Evolutionary conservation across 2,888 invertebrate genomes (phyloP), one percentile per base, ranked within the genome.

Genomic region (Meliscaeva auricollis): DNA sequence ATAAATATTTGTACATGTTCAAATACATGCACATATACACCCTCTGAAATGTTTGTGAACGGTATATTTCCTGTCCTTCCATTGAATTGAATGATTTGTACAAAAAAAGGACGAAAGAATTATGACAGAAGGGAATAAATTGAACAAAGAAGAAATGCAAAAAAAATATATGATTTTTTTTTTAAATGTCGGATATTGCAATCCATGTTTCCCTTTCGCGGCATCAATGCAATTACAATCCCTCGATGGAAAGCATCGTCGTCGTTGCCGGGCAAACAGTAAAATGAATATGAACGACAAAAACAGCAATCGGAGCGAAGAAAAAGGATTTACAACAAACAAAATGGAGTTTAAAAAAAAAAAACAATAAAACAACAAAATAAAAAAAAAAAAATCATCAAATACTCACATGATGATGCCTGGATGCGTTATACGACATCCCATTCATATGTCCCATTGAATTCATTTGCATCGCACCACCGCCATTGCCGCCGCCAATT

Each of bases 331-430:
- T 64, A 72, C 80, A 68, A 68, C 58, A 79, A 70, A 58, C 77
- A 64, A 44, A 83, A 62, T 15, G 62, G 35, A 66, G 30, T 32
- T 38, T 38, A 66, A n/a, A 48, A 52, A 50, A 2, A 11, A 52
- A 22, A 13, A 54, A 20, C 38, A 74, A 0, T 17, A 44, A 60
- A 46, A 80, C n/a, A 80, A 30, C 11, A 3, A 32, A 35, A 20
- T 13, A 41, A 62, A 0, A 52, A 60, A 69, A 48, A 81, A 78
- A 70, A 74, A 48, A 54, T 26, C 20, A 17, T 44, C 48, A 66
- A 81, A 56, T 88, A 91, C 92, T 91, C 88, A 92, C 92, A 90
- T 92, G 92, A 90, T 92, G 92, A 90, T 92, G 92, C 88, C 92
- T 89, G 83, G 89, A 90, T 88, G 90, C 89, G 87, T 89, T 89